Evolutionary conservation across 2,797 vertebrate genomes (phyloP).

Genomic region (Lateolabrax maculatus): DNA sequence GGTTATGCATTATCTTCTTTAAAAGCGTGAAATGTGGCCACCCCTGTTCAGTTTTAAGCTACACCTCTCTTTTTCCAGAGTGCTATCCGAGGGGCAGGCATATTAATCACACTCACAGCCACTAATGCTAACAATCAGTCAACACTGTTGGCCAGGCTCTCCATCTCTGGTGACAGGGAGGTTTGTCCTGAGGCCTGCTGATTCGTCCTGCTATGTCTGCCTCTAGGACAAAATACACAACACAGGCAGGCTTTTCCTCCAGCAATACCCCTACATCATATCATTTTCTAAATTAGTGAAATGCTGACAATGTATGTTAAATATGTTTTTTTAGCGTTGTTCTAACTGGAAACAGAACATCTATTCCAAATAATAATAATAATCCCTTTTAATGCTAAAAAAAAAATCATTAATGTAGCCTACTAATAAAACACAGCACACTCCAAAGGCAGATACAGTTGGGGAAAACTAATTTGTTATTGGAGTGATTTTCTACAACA

Average conservation of each 20-base stretch:
- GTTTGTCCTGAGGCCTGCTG: slow-evolving; percentile 89
- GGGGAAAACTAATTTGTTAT: slow-evolving; percentile 61
- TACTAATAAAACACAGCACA: slow-evolving; percentile 9
- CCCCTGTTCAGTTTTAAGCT: slow-evolving; percentile 85
- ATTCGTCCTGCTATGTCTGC: slow-evolving; percentile 86
- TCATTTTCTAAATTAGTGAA: slow-evolving; percentile 34
- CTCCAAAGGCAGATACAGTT: slow-evolving; percentile 32
- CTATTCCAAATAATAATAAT: background rate
- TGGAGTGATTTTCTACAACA: slow-evolving; percentile 74
- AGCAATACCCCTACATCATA: slow-evolving; percentile 14
- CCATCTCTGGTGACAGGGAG: slow-evolving; percentile 90
- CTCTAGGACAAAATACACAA: slow-evolving; percentile 84
- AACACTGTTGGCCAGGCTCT: slow-evolving; percentile 86
- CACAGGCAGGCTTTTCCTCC: slow-evolving; percentile 39
- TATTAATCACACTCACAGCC: slow-evolving; percentile 97
- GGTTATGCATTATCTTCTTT: slow-evolving; percentile 81
- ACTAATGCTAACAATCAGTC: slow-evolving; percentile 95
- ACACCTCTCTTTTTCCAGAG: slow-evolving; percentile 83
- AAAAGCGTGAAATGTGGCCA: slow-evolving; percentile 82
- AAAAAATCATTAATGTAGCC: slow-evolving; percentile 13
- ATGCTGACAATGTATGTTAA: slow-evolving; percentile 6
- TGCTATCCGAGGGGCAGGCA: slow-evolving; percentile 87
- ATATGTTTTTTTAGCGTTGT: background rate
- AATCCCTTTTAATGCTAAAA: background rate
- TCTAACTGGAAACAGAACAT: background rate